Evolutionary conservation across 2,113 vertebrate genomes (phyloP).

Genomic region (Chauna torquata): DNA sequence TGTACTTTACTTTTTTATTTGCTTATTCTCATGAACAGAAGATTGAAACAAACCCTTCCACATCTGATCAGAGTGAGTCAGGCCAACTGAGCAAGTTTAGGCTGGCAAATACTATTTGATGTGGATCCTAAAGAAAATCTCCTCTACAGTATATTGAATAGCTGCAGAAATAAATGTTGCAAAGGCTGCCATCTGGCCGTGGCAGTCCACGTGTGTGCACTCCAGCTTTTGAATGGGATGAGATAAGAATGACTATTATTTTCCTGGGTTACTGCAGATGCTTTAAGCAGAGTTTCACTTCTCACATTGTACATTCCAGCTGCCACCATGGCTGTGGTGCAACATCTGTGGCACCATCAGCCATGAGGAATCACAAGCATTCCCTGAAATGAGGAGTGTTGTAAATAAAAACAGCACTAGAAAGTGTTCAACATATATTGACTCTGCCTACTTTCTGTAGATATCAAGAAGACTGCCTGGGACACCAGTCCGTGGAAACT

Average conservation of each 20-base stretch:
- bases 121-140: not conserved
- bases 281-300: not conserved
- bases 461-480: not conserved
- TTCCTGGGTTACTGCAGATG: not conserved
- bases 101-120: not conserved
- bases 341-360: conserved; percentile 6
- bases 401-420: conserved; percentile 8
- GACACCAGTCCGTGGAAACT: not conserved
- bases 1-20: not conserved
- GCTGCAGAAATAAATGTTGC: not conserved
- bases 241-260: not conserved
- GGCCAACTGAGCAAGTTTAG: not conserved
- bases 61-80: not conserved
- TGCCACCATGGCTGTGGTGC: not conserved
- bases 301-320: not conserved
- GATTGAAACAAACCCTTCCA: not conserved
- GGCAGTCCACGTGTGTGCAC: not conserved
- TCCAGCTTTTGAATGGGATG: not conserved
- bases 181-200: not conserved
- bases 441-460: not conserved
- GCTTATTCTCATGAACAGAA: not conserved
- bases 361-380: not conserved
- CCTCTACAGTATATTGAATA: not conserved
- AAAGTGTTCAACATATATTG: not conserved
- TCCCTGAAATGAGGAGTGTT: not conserved